Evolutionary conservation across 1,140 invertebrate genomes (phyloP).

Genomic region (Leptinotarsa texana): DNA sequence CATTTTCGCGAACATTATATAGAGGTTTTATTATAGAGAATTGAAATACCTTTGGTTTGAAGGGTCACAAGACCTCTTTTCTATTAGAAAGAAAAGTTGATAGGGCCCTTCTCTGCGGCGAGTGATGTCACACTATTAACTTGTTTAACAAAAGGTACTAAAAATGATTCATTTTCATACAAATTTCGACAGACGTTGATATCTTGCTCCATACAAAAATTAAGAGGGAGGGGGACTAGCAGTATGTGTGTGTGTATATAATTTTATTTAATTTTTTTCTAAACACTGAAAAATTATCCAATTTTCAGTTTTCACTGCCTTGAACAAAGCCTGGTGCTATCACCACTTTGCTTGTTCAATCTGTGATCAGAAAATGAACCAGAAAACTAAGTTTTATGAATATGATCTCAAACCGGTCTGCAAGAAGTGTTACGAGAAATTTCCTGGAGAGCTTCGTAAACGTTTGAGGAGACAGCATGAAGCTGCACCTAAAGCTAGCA

Average conservation of each 20-base stretch:
- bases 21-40: no score
- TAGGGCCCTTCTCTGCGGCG: no score
- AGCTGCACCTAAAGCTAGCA: slow-evolving; percentile 61
- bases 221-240: no score
- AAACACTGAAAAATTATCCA: slow-evolving; percentile 34
- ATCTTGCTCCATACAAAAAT: no score
- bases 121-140: no score
- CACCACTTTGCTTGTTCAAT: slow-evolving; percentile 98
- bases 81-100: no score
- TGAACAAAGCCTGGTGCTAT: slow-evolving; percentile 99
- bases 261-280: slow-evolving; percentile 26
- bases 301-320: slow-evolving; percentile 89
- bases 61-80: no score
- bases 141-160: no score
- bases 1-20: background rate
- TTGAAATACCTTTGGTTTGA: no score
- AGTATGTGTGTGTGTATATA: background rate
- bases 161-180: no score
- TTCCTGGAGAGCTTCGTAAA: slow-evolving; percentile 91
- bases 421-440: slow-evolving; percentile 97
- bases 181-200: no score
- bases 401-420: slow-evolving; percentile 98
- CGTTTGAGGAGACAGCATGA: slow-evolving; percentile 80
- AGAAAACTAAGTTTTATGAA: slow-evolving; percentile 99
- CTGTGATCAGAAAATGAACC: slow-evolving; percentile 96